Base-by-base conservation (phyloP, 2,113 vertebrate genomes). In the Sinocyclocheilus rhinocerous region DNA sequence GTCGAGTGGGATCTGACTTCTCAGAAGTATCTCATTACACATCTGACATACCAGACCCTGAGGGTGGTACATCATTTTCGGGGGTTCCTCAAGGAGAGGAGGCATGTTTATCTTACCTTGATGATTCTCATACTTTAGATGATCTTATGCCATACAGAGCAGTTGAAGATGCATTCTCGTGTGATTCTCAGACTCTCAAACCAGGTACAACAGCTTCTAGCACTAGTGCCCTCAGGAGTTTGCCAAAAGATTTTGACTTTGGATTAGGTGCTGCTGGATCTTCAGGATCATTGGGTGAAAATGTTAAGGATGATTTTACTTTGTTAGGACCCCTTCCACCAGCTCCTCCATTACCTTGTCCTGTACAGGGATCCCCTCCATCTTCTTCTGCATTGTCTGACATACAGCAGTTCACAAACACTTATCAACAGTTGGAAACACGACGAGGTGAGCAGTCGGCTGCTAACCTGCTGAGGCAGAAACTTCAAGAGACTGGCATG, bases 321-420 rank as follows among this genome's bases (percentile, higher is more conserved):
- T 87, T 95, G 85, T 91, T 95, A 0, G 95, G 95, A 77, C 95
- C 95, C 59, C 90, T 96, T 55, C 95, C 95, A 1, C 95, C 94
- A 78, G 92, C 95, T 33, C 95, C 94, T 3, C 95, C 95, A 5
- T 91, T 95, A 12, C 94, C 94, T 52, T 91, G 94, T 52, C 94
- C 94, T 0, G 94, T 95, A 36, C 94, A 95, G 87, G 94, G 92
- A 39, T 95, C 95, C 10, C 94, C 95, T 76, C 94, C 95, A 1
- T 95, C 95, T 22, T 96, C 95, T 9, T 95, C 95, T 20, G 95
- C 93, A 6, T 90, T 96, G 77, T 96, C 95, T 9, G 95, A 96
- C 84, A 96, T 96, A 89, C 95, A 95, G 36, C 93, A 95, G 87
- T 96, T 96, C 75, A 94, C 95, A 20, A 96, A 94, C 83, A 95